Base-by-base conservation (phyloP, 2,888 invertebrate species). In the Alloscopus bannaensis region DNA sequence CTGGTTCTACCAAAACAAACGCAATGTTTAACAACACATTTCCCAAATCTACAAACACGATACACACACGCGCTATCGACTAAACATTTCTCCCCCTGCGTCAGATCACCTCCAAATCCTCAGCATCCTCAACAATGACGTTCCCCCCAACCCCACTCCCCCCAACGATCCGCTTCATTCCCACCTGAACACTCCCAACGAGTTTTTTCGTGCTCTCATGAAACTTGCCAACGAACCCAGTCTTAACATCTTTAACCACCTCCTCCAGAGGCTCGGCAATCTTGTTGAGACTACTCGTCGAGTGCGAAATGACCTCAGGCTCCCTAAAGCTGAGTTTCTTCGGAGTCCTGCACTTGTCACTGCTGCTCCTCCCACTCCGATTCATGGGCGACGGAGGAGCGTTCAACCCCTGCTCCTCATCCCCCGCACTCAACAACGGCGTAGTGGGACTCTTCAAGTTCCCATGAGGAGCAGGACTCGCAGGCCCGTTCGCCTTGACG, bases 251-350 rank as follows among this genome's bases (percentile, higher is more conserved):
- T n/a, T n/a, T 45, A 18, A n/a, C 47, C 6, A 24, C 22, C 40
- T 73, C 68, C 11, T 42, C 64, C 24, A 47, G 60, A 8, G 36
- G 31, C 36, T 75, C 59, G 3, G 18, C 80, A 18, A 80, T 73
- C 26, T 68, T 73, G 52, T 73, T 62, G 29, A 80, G 57, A 75
- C 73, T 80, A 50, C 73, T 80, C 8, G 73, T 71, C 8, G 81
- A 81, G 40, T 71, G 71, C 3, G 81, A 77, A 29, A 92, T 90
- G 62, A 93, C 93, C 89, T 94, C 94, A 2, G 95, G 95, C 87
- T 95, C 95, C 80, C 94, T 92, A 88, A 96, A 96, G 8, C 95
- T 95, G 13, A 96, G 89, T 88, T 95, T 96, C 88, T 96, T 96
- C 70, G 65, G 79, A 2, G 79, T 68, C 47, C 81, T 81, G 36